Percentiles rank a stretch among this genome's conserved stretches.
Evolutionary conservation across 2,797 vertebrate species (phyloP).

Genomic region (Hafferia zeledoni): DNA sequence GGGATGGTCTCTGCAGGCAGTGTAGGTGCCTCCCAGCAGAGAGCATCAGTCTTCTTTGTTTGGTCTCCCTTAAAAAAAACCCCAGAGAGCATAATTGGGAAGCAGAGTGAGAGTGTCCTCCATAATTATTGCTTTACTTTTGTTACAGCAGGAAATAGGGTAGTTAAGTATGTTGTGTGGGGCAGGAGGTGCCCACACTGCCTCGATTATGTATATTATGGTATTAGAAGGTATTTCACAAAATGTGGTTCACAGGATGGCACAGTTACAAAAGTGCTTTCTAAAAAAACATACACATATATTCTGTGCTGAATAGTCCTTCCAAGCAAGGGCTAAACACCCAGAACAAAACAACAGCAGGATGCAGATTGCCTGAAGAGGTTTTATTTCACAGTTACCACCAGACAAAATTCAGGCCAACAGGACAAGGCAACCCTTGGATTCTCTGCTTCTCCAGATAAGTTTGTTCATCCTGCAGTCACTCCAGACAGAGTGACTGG

Average conservation of each 20-base stretch:
- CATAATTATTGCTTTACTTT: background rate
- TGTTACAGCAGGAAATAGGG: background rate
- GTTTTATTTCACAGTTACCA: background rate
- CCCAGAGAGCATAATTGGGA: accelerated
- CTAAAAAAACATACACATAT: accelerated
- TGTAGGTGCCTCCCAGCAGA: background rate
- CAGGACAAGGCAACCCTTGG: background rate
- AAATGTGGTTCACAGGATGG: background rate
- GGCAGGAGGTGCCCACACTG: background rate
- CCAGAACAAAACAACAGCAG: background rate
- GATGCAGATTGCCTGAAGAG: background rate
- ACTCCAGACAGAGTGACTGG: background rate
- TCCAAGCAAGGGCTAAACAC: background rate
- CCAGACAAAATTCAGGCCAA: background rate
- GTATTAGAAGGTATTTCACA: background rate
- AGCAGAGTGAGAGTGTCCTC: background rate
- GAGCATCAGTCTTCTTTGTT: background rate
- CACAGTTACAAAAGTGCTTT: background rate
- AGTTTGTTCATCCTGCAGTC: background rate
- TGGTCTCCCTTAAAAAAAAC: background rate
- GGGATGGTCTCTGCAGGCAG: background rate
- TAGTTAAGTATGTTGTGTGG: background rate
- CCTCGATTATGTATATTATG: background rate
- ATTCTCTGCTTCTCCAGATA: background rate
- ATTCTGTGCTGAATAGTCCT: background rate